phyloP scores from a whole-genome alignment of 2,888 invertebrate species.

The Melanophora roralis region DNA sequence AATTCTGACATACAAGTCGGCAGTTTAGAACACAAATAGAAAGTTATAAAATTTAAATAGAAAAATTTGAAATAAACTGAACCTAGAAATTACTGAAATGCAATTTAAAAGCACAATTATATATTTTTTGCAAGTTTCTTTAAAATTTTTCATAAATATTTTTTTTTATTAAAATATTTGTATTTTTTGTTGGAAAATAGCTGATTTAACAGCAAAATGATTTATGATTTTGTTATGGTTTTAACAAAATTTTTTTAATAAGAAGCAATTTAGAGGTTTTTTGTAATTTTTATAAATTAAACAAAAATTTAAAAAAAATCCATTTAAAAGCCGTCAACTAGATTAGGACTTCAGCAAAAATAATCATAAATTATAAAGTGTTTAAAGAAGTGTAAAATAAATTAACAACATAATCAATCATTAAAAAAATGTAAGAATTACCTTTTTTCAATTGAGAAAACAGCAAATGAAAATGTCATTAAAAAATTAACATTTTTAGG shows the following conservation, averaged over 20 bases:
- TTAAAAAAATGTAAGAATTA: constrained; percentile 6
- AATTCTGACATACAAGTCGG: too few species aligned
- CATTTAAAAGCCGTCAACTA: neutral
- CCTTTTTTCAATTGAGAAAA: constrained; percentile 20
- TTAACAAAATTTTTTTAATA: neutral
- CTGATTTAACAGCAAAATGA: constrained; percentile 7
- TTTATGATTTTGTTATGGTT: constrained; percentile 1
- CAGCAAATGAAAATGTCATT: neutral
- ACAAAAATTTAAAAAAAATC: neutral
- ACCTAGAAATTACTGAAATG: too few species aligned
- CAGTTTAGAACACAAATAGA: too few species aligned
- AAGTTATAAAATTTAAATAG: too few species aligned
- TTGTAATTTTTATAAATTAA: neutral
- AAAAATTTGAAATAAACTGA: too few species aligned
- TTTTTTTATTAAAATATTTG: too few species aligned
- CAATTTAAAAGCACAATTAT: too few species aligned
- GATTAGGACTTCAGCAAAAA: neutral
- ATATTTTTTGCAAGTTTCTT: neutral
- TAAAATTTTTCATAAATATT: neutral
- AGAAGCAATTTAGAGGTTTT: neutral
- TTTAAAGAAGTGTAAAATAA: neutral
- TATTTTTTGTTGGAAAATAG: neutral
- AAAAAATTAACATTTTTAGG: constrained; percentile 6
- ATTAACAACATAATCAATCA: constrained; percentile 35
- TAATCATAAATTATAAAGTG: constrained; percentile 13